Evolutionary conservation across 2,888 invertebrate species (phyloP).

Genomic region (Drosophila neotestacea): DNA sequence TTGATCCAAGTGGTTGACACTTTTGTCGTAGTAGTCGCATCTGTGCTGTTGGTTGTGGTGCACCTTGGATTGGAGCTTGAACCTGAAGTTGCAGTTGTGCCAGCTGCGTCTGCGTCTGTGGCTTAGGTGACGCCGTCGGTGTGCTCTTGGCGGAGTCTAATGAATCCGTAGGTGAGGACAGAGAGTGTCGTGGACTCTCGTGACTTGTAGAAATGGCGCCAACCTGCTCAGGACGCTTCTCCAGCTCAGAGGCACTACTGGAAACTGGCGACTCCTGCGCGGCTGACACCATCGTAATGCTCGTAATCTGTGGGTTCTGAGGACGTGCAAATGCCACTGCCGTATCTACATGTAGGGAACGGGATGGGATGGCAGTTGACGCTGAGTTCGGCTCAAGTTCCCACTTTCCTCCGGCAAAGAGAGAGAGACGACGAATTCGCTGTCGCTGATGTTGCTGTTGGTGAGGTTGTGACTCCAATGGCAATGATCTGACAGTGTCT

Average conservation of each 20-base stretch:
- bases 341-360: constrained; percentile 62
- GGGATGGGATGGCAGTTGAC: constrained; percentile 3
- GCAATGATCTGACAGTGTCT: constrained; percentile 37
- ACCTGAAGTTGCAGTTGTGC: constrained; percentile 46
- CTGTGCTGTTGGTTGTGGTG: constrained; percentile 39
- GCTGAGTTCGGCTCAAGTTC: constrained; percentile 37
- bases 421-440: constrained; percentile 70
- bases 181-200: constrained; percentile 89
- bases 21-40: constrained; percentile 62
- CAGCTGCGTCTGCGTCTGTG: constrained; percentile 50
- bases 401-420: constrained; percentile 60
- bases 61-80: constrained; percentile 9
- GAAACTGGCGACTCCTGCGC: constrained; percentile 84
- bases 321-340: constrained; percentile 62
- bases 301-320: constrained; percentile 61
- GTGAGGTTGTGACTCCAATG: constrained; percentile 68
- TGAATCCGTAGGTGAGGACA: constrained; percentile 87
- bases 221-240: constrained; percentile 91
- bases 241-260: constrained; percentile 67
- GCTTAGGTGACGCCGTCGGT: constrained; percentile 70
- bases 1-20: constrained; percentile 22
- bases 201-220: constrained; percentile 94
- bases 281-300: constrained; percentile 85
- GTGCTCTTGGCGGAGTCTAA: constrained; percentile 72
- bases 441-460: constrained; percentile 79